Evolutionary conservation across 1,140 invertebrate species (phyloP).

Genomic region (Lordiphosa collinella): DNA sequence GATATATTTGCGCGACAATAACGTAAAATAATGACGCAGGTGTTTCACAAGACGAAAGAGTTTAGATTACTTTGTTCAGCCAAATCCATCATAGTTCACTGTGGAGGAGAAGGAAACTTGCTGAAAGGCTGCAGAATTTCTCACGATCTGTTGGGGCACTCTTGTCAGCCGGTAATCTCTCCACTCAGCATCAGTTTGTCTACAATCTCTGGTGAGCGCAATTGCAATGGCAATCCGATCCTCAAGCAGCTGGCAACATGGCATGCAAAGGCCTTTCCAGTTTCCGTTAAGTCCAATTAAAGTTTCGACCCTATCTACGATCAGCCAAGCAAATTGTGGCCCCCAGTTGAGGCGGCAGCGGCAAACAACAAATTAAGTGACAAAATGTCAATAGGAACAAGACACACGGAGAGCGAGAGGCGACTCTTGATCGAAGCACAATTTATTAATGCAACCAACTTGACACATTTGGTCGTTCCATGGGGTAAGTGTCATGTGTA

Average conservation of each 20-base stretch:
- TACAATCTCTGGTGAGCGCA: slow-evolving; percentile 30
- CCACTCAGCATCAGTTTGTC: slow-evolving; percentile 37
- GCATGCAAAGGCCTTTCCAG: slow-evolving; percentile 43
- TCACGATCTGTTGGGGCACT: slow-evolving; percentile 51
- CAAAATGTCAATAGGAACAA: slow-evolving; percentile 73
- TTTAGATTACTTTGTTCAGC: slow-evolving; percentile 48
- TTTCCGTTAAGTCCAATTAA: slow-evolving; percentile 74
- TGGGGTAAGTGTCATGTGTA: slow-evolving; percentile 46
- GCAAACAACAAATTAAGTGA: slow-evolving; percentile 71
- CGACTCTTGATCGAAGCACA: slow-evolving; percentile 44
- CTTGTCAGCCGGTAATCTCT: slow-evolving; percentile 48
- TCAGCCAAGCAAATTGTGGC: slow-evolving; percentile 43
- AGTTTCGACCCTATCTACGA: slow-evolving; percentile 57
- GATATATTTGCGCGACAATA: slow-evolving; percentile 66
- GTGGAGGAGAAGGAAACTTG: not conserved
- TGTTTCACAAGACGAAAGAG: slow-evolving; percentile 52
- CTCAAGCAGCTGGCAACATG: slow-evolving; percentile 27
- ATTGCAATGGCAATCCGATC: not conserved
- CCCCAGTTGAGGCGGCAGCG: slow-evolving; percentile 27
- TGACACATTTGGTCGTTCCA: slow-evolving; percentile 58
- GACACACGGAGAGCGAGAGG: slow-evolving; percentile 7
- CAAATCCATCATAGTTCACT: slow-evolving; percentile 56
- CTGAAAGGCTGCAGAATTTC: slow-evolving; percentile 18
- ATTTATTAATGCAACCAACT: slow-evolving; percentile 58
- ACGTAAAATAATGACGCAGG: slow-evolving; percentile 74